Conservation (phyloP, 2,113 vertebrate species). For the Chroicocephalus ridibundus region DNA sequence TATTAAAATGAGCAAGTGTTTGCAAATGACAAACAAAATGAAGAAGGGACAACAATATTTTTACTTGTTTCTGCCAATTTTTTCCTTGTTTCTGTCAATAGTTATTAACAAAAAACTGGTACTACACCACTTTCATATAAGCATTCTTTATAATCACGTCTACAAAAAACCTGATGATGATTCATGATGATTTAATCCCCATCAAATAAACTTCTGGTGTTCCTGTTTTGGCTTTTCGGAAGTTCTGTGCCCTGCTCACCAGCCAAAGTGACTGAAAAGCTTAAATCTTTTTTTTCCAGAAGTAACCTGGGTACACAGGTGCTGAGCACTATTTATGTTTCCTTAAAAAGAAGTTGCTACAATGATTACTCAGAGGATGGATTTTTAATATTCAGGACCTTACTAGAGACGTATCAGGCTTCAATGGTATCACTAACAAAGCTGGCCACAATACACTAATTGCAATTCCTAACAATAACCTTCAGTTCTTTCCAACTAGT, state of each 20-base stretch:
- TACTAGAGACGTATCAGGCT: background rate
- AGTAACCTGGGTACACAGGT: background rate
- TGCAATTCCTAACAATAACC: conserved; percentile 3
- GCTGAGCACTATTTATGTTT: background rate
- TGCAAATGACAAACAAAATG: background rate
- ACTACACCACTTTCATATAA: background rate
- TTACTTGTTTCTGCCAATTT: background rate
- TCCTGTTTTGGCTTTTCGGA: background rate
- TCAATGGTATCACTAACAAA: background rate
- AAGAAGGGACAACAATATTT: background rate
- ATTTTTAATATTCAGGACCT: background rate
- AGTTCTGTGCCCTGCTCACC: background rate
- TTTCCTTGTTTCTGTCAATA: background rate
- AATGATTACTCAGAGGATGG: background rate
- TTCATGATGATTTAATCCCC: background rate
- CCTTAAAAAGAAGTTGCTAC: background rate
- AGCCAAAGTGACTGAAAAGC: background rate
- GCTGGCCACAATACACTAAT: background rate
- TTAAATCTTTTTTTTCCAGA: background rate
- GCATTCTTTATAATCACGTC: background rate
- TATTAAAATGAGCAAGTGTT: background rate
- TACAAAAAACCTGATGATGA: background rate
- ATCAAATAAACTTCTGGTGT: background rate
- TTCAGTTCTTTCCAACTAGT: background rate
- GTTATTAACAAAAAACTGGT: background rate